Base-by-base conservation (phyloP, 2,113 vertebrate genomes). In the Sceloporus tristichus region DNA sequence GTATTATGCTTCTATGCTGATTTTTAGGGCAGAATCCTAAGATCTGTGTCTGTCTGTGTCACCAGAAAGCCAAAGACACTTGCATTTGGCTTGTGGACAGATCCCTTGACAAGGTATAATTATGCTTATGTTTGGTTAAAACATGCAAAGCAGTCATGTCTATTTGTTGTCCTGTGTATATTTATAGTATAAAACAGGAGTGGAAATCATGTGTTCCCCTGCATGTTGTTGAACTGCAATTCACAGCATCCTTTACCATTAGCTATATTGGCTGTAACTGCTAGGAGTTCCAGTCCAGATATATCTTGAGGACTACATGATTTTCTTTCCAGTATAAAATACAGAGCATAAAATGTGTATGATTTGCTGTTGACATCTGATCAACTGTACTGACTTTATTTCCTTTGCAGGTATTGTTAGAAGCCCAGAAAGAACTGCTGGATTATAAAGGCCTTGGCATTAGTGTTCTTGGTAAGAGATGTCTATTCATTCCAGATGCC, bases 401-500 rank as follows among this genome's bases (percentile, higher is more conserved):
- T 92, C 56, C 91, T 87, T 93, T 92, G 65, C 95, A 99, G 99
- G 99, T 99, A 21, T 95, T 99, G 87, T 84, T 98, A 59, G 97
- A 99, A 95, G 97, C 98, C 21, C 98, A 99, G 92, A 98, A 98
- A 89, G 98, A 99, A 90, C 81, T 99, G 75, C 54, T 99, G 89
- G 95, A 97, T 96, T 99, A 98, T 95, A 97, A 90, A 89, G 97
- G 97, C 87, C 90, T 96, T 29, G 99, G 99, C 14, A 98, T 99
- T 85, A 99, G 99, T 92, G 97, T 99, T 91, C 98, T 99, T n/a
- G 98, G 99, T 99, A 96, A 98, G 98, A 87, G 42, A 90, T 74
- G 5, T 87, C 85, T 82, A 40, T 85, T 83, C 92, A 62, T 78
- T 68, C 9, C 82, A 0, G 11, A 0, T 79, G 25, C 87, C 27